Base-by-base conservation (phyloP, 2,888 invertebrate species). In the Molorchus minor region DNA sequence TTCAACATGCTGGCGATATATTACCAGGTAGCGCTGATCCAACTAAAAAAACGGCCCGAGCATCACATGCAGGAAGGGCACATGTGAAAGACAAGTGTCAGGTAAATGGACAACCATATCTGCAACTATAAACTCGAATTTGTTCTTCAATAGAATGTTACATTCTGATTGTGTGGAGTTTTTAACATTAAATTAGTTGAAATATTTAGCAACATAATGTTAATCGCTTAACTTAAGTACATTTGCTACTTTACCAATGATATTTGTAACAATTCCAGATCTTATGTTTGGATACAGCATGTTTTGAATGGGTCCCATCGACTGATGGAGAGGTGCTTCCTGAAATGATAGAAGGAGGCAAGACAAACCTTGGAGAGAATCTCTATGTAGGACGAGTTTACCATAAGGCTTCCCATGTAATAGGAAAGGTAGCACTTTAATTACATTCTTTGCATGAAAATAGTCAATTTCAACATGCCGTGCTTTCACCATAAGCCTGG, bases 1-100 rank as follows among this genome's bases (percentile, higher is more conserved):
- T 87, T 0, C 84, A 80, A 49, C 87, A 90, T 70, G 84, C 85
- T 59, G 89, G 88, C 0, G 87, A 88, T 69, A 83, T 86, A 71
- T 69, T 88, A 0, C 89, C 89, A 1, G 88, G 88, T 0, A 89
- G 89, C 80, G 84, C 89, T 25, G 87, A 88, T 35, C 88, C 88
- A 0, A 82, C 83, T 7, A 87, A 85, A 77, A 81, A 85, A 53
- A 86, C 86, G 4, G 88, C 88, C 29, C 91, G 89, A 75, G 82
- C 91, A 45, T 78, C 84, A 8, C 84, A 84, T 67, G 82, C 79
- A 1, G 88, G 90, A 2, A 83, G 86, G 62, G 91, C 91, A 78
- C 77, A 87, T 51, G 74, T 83, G 17, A 86, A 88, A 71, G 83
- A 86, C 55, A 84, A 84, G 63, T 91, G 85, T 77, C 74, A 77